phyloP scores from a whole-genome alignment of 64 coral and sea anemone genomes.

The Actinia tenebrosa region DNA sequence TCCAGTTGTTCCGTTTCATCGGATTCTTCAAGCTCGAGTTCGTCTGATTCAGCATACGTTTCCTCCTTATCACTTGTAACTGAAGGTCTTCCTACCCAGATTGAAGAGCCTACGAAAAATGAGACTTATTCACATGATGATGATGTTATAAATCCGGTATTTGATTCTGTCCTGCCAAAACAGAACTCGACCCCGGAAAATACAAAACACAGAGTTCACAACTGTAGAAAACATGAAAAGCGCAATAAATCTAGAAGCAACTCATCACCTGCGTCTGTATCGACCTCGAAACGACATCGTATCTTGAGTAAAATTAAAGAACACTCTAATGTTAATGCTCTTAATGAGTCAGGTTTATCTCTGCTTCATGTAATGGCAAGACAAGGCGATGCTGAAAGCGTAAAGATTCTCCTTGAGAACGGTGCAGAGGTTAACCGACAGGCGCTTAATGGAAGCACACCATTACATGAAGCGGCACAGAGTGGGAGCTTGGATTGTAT shows the following conservation, averaged over 20 bases:
- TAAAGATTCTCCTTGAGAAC: constrained; percentile 44
- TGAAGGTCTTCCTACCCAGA: neutral
- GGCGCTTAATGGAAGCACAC: constrained; percentile 70
- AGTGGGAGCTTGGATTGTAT: constrained; percentile 46
- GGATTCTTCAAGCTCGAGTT: constrained; percentile 46
- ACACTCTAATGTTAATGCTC: constrained; percentile 49
- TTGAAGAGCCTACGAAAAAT: constrained; percentile 12
- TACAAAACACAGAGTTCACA: neutral
- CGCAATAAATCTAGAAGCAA: neutral
- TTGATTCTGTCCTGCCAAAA: neutral
- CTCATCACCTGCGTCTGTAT: neutral
- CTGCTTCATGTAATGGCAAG: constrained; percentile 70
- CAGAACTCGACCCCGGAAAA: neutral
- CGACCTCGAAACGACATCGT: neutral
- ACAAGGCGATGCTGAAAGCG: constrained; percentile 45
- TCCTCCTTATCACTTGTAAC: constrained; percentile 35
- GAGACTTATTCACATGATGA: neutral
- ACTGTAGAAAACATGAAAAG: constrained; percentile 10
- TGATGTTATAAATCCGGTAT: neutral
- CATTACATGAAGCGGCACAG: constrained; percentile 68
- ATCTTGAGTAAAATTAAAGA: constrained; percentile 18
- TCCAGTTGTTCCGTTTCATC: constrained; percentile 68
- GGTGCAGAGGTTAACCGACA: constrained; percentile 89
- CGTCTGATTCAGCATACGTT: constrained; percentile 75
- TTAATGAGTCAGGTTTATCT: constrained; percentile 65